These are phyloP conservation scores for Dynastes grantii DNA, from an alignment of 2,888 invertebrate species.

Conservation along the genomic window DNA sequence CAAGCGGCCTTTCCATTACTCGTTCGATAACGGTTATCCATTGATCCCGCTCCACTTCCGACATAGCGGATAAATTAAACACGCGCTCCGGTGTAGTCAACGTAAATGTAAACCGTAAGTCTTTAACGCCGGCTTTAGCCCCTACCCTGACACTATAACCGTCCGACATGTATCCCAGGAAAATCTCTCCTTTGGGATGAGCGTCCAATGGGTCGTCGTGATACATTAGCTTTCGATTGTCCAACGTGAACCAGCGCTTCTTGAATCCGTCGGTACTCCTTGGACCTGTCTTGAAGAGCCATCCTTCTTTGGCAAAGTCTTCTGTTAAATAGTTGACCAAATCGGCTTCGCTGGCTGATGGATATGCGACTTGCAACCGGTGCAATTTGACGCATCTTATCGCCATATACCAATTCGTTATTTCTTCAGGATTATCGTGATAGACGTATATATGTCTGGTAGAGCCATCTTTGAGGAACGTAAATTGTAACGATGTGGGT, in stretches of 20 bases:
- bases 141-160: conserved; percentile 84
- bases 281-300: conserved; percentile 92
- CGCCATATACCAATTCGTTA: conserved; percentile 84
- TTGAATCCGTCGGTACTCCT: conserved; percentile 86
- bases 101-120: conserved; percentile 87
- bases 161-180: conserved; percentile 81
- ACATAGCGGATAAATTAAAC: conserved; percentile 84
- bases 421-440: conserved; percentile 88
- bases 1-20: conserved; percentile 82
- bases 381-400: conserved; percentile 87
- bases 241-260: conserved; percentile 91
- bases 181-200: conserved; percentile 93
- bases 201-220: conserved; percentile 91
- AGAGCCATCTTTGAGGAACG: conserved; percentile 87
- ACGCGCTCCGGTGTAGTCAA: conserved; percentile 85
- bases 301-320: conserved; percentile 90
- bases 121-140: conserved; percentile 79
- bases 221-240: conserved; percentile 93
- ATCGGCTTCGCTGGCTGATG: conserved; percentile 82
- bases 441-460: conserved; percentile 92
- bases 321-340: conserved; percentile 81
- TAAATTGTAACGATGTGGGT: conserved; percentile 87
- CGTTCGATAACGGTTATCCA: conserved; percentile 87
- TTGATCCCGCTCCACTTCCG: conserved; percentile 83
- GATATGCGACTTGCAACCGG: conserved; percentile 87